Evolutionary conservation across 2,797 vertebrate genomes (phyloP), one percentile per base, ranked within the genome.

Genomic region (Enteromius thamalakanensis): DNA sequence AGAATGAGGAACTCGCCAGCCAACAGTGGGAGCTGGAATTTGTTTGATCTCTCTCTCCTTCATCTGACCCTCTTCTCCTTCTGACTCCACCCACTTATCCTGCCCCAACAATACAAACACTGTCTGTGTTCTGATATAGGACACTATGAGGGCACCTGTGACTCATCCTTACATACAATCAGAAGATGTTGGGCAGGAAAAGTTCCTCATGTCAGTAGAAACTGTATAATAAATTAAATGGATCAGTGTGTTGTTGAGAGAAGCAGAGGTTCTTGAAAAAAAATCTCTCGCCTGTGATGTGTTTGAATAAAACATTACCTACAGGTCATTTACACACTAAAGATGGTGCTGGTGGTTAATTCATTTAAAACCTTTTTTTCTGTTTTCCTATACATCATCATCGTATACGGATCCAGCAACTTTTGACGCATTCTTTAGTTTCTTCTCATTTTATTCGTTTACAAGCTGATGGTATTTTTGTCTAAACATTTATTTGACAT

Each of bases 1-100:
- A 77, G 68, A 87, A 86, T 0, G 94, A 97, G 0, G 95, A 96
- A 65, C 91, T 94, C 40, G 84, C 88, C 0, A 94, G 94, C 0
- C 97, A 98, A 79, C 86, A 92, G 80, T 99, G 98, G 98, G 93
- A 95, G 47, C 67, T 98, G 2, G 90, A 95, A 53, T 90, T 98
- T 78, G 89, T 97, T 17, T 94, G 90, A 86, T 21, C 3, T 58
- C 76, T 26, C 19, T 51, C 19, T 4, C 17, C 7, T 1, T 32
- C n/a, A 58, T 5, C 49, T 45, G 37, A 29, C 17, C 47, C 45
- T 6, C 32, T 12, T 29, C 32, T 45, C 6, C 9, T 14, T 58
- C 64, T 58, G 34, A 64, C 32, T n/a, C 49, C 70, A 53, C 68
- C 58, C 26, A 58, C 29, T 17, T 29, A 2, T 64, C 62, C 3